These are phyloP conservation scores for Leucoraja ocellata DNA, from an alignment of 2,797 vertebrate species.

Conservation along the genomic window DNA sequence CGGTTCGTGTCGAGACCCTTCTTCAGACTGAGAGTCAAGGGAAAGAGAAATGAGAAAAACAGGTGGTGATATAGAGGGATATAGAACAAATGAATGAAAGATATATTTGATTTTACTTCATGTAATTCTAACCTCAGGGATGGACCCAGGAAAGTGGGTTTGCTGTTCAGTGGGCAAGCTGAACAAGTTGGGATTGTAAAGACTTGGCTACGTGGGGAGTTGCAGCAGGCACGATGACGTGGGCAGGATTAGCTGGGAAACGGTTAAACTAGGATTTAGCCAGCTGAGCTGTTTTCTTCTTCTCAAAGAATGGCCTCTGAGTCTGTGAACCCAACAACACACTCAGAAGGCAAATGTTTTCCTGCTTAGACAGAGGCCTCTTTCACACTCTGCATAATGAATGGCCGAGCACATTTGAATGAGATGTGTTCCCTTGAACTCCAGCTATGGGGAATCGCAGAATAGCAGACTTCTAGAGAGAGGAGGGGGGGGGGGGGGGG, in stretches of 20 bases:
- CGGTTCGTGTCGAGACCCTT: no score
- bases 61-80: no score
- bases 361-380: slow-evolving; percentile 49
- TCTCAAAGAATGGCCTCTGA: slow-evolving; percentile 13
- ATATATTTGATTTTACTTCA: no score
- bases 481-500: no score
- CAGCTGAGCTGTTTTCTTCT: slow-evolving; percentile 19
- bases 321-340: slow-evolving; percentile 45
- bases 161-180: not conserved
- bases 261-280: slow-evolving; percentile 32
- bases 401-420: slow-evolving; percentile 44
- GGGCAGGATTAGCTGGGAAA: slow-evolving; percentile 20
- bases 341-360: slow-evolving; percentile 60
- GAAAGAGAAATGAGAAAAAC: no score
- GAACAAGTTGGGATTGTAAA: not conserved
- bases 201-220: not conserved
- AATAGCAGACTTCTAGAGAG: not conserved
- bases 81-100: no score
- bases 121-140: not conserved
- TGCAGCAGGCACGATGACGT: not conserved
- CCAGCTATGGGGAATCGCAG: slow-evolving; percentile 45
- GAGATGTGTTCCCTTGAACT: slow-evolving; percentile 57
- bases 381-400: slow-evolving; percentile 50
- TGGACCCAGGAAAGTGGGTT: not conserved
- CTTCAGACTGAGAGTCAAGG: no score